Evolutionary conservation across 2,888 invertebrate genomes (phyloP), one percentile per base, ranked within the genome.

Genomic region (Monopis laevigella): DNA sequence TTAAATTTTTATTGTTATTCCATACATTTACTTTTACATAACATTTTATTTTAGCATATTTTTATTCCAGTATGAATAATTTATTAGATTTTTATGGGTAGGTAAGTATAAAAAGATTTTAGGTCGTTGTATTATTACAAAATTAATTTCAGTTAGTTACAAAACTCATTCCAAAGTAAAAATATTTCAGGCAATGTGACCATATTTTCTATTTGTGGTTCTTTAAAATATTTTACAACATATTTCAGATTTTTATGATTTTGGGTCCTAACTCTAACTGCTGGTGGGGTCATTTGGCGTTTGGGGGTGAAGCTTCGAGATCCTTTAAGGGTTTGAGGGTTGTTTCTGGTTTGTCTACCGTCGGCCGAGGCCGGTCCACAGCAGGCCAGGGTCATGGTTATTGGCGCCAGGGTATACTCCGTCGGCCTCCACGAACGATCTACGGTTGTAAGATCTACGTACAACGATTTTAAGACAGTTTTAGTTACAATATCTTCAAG

Each of bases 351-450:
- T 18, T 30, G 63, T 56, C 62, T 77, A 75, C 59, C 78, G 70
- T 51, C 67, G 65, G 43, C 87, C 87, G 49, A 87, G 77, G 10
- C 87, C 86, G 27, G 86, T 73, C 86, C 86, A 87, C 78, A 86
- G 82, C 60, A 86, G 74, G 44, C 80, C 86, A 26, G 87, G 87
- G 63, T 87, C 86, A 54, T 86, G 83, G 48, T 82, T 81, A 56
- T 87, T 85, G 39, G 86, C 84, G 2, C 82, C 82, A 26, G 85
- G 85, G 55, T 86, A 83, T 7, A 66, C 68, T 4, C 82, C 82
- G 52, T 84, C 83, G 50, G 73, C 62, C 54, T 85, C 81, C 54
- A 85, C 80, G 62, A 84, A 72, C 45, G 86, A 85, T 67, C 86
- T 80, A 72, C 81, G 78, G 73, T 80, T 77, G 78, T 80, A 78